Evolutionary conservation across 2,113 vertebrate species (phyloP), one percentile per base, ranked within the genome.

Genomic region (Pavo muticus): DNA sequence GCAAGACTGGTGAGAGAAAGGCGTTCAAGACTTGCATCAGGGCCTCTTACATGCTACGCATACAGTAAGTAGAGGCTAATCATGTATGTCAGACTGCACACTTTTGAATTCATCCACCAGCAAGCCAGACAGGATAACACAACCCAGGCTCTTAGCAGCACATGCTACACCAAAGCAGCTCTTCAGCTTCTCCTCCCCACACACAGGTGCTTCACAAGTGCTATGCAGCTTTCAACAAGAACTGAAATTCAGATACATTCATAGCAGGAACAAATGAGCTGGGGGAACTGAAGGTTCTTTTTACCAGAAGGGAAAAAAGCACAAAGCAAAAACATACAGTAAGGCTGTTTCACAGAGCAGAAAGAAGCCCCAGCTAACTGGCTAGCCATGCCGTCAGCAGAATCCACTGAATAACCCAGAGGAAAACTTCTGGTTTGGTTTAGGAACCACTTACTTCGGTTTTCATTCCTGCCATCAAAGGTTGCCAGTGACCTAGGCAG

Each of bases 1-100:
- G 89, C 77, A 93, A 91, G 77, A 81, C 91, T 88, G 76, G 80
- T 78, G 88, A 91, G 92, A 91, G 93, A 95, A 95, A 95, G 75
- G 61, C 72, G 80, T 88, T 84, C 81, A 91, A 92, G 91, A 85
- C 92, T 91, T 93, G 44, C 72, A 96, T 92, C 92, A 95, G 88
- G 65, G 86, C 74, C 96, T 97, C 84, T 87, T 88, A 94, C 91
- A 93, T 79, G 76, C 89, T 90, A 86, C 25, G 13, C 71, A 70
- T 77, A 77, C 75, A 80, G 1, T 88, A 95, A 96, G 68, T 86
- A 91, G 86, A 92, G 91, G 83, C 69, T 94, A 95, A 93, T 91
- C 92, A 56, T 14, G 74, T 88, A 80, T 88, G 84, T 91, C 93
- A 95, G 83, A 81, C 86, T 57, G 87, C 70, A 89, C 59, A 40